phyloP scores from a whole-genome alignment of 2,888 invertebrate genomes.

The Andricus quercusramuli region DNA sequence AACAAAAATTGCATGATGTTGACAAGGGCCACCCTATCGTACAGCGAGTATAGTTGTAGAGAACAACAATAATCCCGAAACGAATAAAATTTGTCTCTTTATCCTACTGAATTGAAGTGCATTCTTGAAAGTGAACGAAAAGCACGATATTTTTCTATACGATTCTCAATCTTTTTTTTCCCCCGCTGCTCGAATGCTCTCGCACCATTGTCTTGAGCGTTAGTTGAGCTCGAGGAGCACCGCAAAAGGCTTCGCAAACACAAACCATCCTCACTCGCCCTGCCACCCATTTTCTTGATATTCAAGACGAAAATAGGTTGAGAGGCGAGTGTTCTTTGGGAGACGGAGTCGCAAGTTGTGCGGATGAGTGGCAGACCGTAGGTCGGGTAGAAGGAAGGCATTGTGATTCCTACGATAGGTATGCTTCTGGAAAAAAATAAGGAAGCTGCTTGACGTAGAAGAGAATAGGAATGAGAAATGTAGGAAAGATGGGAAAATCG shows the following conservation, averaged over 20 bases:
- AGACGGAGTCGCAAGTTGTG: conserved; percentile 11
- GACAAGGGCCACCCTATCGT: too few relatives aligned
- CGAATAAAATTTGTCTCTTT: neutral
- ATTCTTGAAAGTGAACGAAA: neutral
- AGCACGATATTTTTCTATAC: conserved; percentile 9
- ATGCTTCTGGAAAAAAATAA: neutral
- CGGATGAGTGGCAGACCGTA: neutral
- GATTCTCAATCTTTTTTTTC: neutral
- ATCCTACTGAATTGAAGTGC: neutral
- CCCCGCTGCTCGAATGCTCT: neutral
- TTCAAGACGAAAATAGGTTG: conserved; percentile 33
- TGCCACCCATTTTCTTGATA: conserved; percentile 20
- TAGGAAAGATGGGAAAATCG: neutral
- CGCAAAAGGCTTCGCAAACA: conserved; percentile 30
- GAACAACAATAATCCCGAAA: too few relatives aligned
- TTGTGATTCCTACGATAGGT: conserved; percentile 13
- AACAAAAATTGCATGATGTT: too few relatives aligned
- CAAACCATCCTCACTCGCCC: conserved; percentile 18
- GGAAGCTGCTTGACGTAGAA: neutral
- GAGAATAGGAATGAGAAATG: neutral
- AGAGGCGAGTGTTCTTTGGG: conserved; percentile 22
- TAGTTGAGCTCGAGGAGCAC: conserved; percentile 15
- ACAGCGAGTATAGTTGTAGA: too few relatives aligned
- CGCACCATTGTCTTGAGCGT: conserved; percentile 30
- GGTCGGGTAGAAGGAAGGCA: conserved; percentile 5